Base-by-base conservation (phyloP, 2,113 vertebrate genomes). In the Ornithorhynchus anatinus region DNA sequence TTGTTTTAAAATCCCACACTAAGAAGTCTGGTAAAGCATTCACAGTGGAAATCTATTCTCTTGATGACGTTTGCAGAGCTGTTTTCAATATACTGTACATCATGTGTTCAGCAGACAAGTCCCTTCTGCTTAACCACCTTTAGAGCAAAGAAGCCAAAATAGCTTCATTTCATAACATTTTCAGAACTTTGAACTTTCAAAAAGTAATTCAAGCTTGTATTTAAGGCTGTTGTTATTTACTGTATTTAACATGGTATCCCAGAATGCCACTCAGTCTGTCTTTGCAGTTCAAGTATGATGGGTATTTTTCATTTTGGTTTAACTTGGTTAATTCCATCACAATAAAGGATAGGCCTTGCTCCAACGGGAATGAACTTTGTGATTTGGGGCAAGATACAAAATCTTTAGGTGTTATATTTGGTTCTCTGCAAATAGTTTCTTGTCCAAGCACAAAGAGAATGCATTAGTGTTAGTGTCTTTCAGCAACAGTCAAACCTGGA, bases 351-450 rank as follows among this genome's bases (percentile, higher is more conserved):
- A 81, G 72, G 66, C 80, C 74, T 52, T 61, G 80, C 84, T 85
- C 88, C 90, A 92, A 87, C 69, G 42, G 77, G 83, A 91, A 90
- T 85, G 88, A 77, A 91, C 90, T 91, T 90, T 89, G 86, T 74
- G 51, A 64, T 66, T 79, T 91, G 91, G 89, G 89, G 88, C 86
- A 88, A 84, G 78, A 85, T 89, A 88, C 51, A 89, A 83, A 85
- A 89, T 84, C 80, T 57, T 90, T 81, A 89, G 84, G 88, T 87
- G 75, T 85, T 91, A 87, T 90, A 87, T 93, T 92, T 92, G 85
- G 76, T 66, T 90, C 75, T 79, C 54, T 63, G 58, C 64, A 89
- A 79, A 81, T 77, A 79, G 44, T 27, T 53, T 77, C 69, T 72
- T 25, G 57, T 72, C 78, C 73, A 89, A 74, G 80, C 85, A 80